Conservation (phyloP, 2,888 invertebrate genomes). For the Xestia ashworthii region DNA sequence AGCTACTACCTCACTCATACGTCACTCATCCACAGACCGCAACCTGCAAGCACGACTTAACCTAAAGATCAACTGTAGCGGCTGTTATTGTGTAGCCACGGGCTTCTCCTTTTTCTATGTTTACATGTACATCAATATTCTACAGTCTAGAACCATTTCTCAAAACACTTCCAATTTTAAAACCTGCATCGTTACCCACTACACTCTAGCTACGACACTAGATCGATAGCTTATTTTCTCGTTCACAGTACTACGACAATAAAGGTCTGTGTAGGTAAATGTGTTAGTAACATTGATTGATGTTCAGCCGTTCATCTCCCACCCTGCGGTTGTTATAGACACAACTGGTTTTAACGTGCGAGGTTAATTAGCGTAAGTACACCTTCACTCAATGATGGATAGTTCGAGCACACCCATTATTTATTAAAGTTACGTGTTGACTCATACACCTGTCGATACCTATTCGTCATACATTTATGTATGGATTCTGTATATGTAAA, state of each 20-base stretch:
- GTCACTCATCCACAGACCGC: too few relatives aligned
- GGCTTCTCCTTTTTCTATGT: too few relatives aligned
- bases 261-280: slow-evolving; percentile 59
- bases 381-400: slow-evolving; percentile 73
- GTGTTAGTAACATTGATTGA: slow-evolving; percentile 77
- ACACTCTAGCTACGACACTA: slow-evolving; percentile 33
- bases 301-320: slow-evolving; percentile 74
- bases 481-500: slow-evolving; percentile 21
- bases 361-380: slow-evolving; percentile 74
- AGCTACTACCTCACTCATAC: too few relatives aligned
- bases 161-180: slow-evolving; percentile 36
- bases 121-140: slow-evolving; percentile 2
- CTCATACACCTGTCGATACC: slow-evolving; percentile 46
- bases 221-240: slow-evolving; percentile 59
- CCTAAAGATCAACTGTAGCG: too few relatives aligned
- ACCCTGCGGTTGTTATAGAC: slow-evolving; percentile 68
- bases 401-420: slow-evolving; percentile 59
- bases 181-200: slow-evolving; percentile 30
- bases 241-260: slow-evolving; percentile 56
- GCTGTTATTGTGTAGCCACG: too few relatives aligned
- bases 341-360: slow-evolving; percentile 70
- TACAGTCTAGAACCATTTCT: slow-evolving; percentile 8
- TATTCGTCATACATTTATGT: slow-evolving; percentile 35
- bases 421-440: slow-evolving; percentile 57
- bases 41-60: too few relatives aligned